Evolutionary conservation across 2,888 invertebrate genomes (phyloP).

Genomic region (Azorinus chamasolen): DNA sequence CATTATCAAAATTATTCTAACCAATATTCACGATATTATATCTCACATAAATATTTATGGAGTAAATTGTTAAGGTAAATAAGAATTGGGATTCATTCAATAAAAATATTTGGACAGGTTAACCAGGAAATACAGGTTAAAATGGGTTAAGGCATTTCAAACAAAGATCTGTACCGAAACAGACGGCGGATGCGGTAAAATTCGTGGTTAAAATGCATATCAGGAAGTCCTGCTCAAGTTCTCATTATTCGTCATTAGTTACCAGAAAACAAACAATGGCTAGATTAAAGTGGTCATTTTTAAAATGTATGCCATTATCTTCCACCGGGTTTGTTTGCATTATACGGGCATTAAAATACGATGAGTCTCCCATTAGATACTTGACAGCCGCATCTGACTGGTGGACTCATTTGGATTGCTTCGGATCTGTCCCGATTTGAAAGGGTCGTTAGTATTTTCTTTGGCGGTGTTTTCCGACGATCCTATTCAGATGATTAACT

Average conservation of each 20-base stretch:
- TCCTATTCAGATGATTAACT: conserved; percentile 49
- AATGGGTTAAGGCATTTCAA: no score
- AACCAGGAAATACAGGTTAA: no score
- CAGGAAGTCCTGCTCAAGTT: no score
- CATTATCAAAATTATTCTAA: no score
- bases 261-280: conserved; percentile 33
- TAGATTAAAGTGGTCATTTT: conserved; percentile 25
- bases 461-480: conserved; percentile 1
- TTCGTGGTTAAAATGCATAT: no score
- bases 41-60: no score
- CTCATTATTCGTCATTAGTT: neutral
- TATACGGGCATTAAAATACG: conserved; percentile 37
- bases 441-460: conserved; percentile 3
- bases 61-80: no score
- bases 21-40: no score
- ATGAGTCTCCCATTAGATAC: conserved; percentile 28
- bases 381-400: conserved; percentile 35
- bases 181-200: no score
- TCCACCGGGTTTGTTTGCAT: conserved; percentile 4
- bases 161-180: no score
- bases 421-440: neutral
- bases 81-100: no score
- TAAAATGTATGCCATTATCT: conserved; percentile 19
- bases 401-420: conserved; percentile 4
- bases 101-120: no score